Evolutionary conservation across 2,113 vertebrate species (phyloP), one percentile per base, ranked within the genome.

Genomic region (Catharus fuscescens): DNA sequence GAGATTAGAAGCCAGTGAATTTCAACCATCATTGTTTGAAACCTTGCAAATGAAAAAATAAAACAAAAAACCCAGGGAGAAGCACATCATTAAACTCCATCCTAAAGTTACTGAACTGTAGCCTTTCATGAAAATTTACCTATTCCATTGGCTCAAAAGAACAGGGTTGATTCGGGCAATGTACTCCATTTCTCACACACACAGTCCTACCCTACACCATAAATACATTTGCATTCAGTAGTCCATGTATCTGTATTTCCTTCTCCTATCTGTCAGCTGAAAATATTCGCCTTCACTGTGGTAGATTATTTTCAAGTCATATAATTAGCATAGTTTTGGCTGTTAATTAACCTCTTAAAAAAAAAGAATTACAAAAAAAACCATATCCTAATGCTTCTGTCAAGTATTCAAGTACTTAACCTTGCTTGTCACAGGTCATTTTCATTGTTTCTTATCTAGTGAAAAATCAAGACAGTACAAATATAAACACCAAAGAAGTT

Each of bases 111-210:
- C 10, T 23, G 38, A 74, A 67, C 4, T 67, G 8, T 17, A 65
- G 11, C 12, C 5, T 90, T 71, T 57, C 48, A 66, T 20, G 18
- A 72, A 80, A 56, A 71, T 26, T 25, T 50, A 64, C n/a, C 25
- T 56, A 19, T 11, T 34, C 24, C 13, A 17, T 15, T 38, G 12
- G 25, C 65, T 69, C 38, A 29, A 64, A 86, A 70, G 12, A 73
- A 4, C 0, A 0, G 16, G 10, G 16, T 56, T 77, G 32, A 67
- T 62, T 69, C 36, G 57, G 20, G 14, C 23, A 57, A 42, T 0
- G 5, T 9, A 83, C 21, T 62, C 29, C 11, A 21, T 32, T 84
- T 66, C 60, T 57, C 28, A 31, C 15, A 42, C 18, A 28, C 5
- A 29, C 2, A 65, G 44, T 72, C 38, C 48, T 72, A 76, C 25